Evolutionary conservation across 1,140 invertebrate species (phyloP), one percentile per base, ranked within the genome.

Genomic region (Cataglyphis hispanica): DNA sequence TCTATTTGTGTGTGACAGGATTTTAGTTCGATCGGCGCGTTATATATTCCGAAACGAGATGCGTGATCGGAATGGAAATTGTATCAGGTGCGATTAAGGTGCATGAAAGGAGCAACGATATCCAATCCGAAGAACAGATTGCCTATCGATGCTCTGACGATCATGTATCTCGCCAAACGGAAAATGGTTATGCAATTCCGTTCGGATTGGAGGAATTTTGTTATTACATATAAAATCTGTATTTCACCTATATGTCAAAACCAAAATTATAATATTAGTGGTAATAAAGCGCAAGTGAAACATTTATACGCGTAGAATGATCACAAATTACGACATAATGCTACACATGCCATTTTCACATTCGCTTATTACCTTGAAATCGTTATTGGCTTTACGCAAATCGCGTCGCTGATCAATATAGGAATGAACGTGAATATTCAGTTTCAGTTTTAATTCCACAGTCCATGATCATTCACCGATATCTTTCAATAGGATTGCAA

Each of bases 61-160:
- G 37, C 58, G 37, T 40, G 22, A 11, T 25, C 56, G 50, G 74
- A 87, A 87, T 87, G 81, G 86, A 50, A 78, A 88, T 53, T 87
- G 53, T 87, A 88, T 86, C 63, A 56, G 25, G 53, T 53, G 66
- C 76, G 87, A 89, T 25, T 78, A 72, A 43, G 72, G 80, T 31
- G 77, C 88, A 87, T 89, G 88, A 89, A 89, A 88, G 88, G 88
- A 76, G 37, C 69, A 83, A 69, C 40, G 37, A 89, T 86, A 89
- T 43, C 34, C n/a, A 60, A 77, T 53, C 1, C 43, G 84, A 89
- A 89, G 88, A 84, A 88, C 87, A 60, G 34, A 43, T 60, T 58
- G 37, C 11, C 53, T 31, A 60, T 66, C 27, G 46, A 75, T 58
- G 53, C 66, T 50, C 11, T 40, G 53, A 69, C 22, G 66, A 70